Base-by-base conservation (phyloP, 2,797 vertebrate species). In the Pagetopsis macropterus region DNA sequence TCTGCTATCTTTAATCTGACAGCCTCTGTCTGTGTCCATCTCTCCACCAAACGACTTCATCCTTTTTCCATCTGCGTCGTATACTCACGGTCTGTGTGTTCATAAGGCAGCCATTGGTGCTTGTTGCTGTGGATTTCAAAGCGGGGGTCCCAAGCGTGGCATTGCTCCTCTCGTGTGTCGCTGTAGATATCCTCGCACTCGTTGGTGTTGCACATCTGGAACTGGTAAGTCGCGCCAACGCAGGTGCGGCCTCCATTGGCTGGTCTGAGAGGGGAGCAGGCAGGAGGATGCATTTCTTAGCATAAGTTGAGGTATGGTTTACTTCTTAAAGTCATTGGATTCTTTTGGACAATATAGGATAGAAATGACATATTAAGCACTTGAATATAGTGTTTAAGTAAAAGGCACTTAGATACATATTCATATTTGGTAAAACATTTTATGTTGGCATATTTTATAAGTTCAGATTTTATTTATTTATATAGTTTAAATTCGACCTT, bases 101-200 rank as follows among this genome's bases (percentile, higher is more conserved):
- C 98, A 10, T 97, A 97, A 87, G 98, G 97, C 77, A 98, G 94
- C 98, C 97, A 99, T 84, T 97, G 96, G 91, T 99, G 96, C 85
- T 96, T 96, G 9, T 84, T 88, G 59, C 95, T 95, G 48, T 96
- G 94, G 72, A 96, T 93, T 87, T 97, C 95, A 11, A 96, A 96
- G 86, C 92, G 95, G 33, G 94, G 93, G 82, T 98, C 95, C 95
- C 93, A 95, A 66, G 95, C 93, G 0, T 88, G 92, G 85, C 98
- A 99, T 75, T 99, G 97, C 70, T 99, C 95, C 87, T 97, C 97
- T 15, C 98, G 92, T 80, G 95, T 94, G 81, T 99, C 98, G 0
- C 94, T 96, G 45, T 95, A 92, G 37, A 95, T 89, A 46, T 96
- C 96, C 12, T 96, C 94, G 12, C 98, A 99, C 57, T 96, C 95